These are phyloP conservation scores for Caenorhabditis afra DNA, from an alignment of 2,888 invertebrate genomes.

Conservation along the genomic window DNA sequence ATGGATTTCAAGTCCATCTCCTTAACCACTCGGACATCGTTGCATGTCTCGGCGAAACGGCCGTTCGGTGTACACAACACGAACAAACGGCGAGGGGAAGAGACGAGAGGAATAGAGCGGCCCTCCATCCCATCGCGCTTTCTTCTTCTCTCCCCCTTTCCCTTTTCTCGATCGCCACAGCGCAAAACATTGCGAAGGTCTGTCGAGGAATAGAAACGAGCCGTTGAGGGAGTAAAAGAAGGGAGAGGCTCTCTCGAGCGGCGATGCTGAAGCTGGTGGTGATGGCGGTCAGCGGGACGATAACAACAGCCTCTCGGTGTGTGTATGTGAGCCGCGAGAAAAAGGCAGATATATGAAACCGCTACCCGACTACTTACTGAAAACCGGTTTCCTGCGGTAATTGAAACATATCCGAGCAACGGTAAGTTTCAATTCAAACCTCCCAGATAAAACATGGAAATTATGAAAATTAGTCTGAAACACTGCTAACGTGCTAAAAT, in stretches of 20 bases:
- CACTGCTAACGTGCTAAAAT: too few species aligned
- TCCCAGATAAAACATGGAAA: too few species aligned
- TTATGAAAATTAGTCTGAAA: too few species aligned
- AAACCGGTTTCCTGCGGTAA: background rate
- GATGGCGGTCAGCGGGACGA: background rate
- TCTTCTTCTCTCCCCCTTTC: too few species aligned
- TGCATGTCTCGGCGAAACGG: conserved; percentile 53
- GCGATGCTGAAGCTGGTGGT: background rate
- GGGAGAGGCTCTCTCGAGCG: background rate
- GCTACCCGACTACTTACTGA: too few species aligned
- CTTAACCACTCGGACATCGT: conserved; percentile 84
- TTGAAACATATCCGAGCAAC: background rate
- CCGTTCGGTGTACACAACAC: conserved; percentile 41
- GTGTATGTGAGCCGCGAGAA: background rate
- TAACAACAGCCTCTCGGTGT: too few species aligned
- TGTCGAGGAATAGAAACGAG: too few species aligned
- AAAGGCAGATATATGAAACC: background rate
- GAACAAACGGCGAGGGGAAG: conserved; percentile 19
- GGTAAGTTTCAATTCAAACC: background rate
- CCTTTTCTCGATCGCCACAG: background rate
- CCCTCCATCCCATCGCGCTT: background rate
- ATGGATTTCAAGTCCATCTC: conserved; percentile 86
- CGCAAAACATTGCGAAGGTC: background rate
- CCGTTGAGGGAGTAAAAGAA: too few species aligned
- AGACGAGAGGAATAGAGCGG: conserved; percentile 1